Base-by-base conservation (phyloP, 2,113 vertebrate species). In the Catharus bicknelli region DNA sequence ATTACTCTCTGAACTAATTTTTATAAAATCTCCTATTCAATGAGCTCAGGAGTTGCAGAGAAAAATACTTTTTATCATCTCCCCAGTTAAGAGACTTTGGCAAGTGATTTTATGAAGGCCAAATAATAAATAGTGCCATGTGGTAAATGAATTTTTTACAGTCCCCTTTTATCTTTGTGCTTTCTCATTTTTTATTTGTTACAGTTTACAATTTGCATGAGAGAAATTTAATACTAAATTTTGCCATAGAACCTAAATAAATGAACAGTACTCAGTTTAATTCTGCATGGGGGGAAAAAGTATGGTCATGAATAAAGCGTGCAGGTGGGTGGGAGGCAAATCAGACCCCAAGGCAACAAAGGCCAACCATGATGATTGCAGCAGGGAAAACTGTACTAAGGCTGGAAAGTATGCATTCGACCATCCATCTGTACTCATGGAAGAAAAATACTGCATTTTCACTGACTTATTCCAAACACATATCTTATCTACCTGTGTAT, bases 61-160 rank as follows among this genome's bases (percentile, higher is more conserved):
- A 27, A 78, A 77, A 74, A 66, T 40, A 42, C 1, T 17, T 5
- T 20, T 64, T 23, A 69, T 88, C 10, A 58, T 67, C 38, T 84
- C 7, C 23, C 20, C 3, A 3, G 25, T n/a, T 84, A 10, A 0
- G 2, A n/a, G 32, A 38, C 8, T 66, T 74, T 7, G 3, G 38
- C 29, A 81, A 54, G 13, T 66, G 55, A 32, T 62, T 87, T 38
- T 66, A 40, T 62, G 25, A 75, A 17, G 10, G 13, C 12, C 5
- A 66, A 51, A 61, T 68, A 80, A 40, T 61, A 62, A 62, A 26
- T 36, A 54, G 6, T 48, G 16, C 25, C 25, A 54, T 22, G 27
- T 17, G 48, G 21, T 74, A 74, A 87, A 66, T 81, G 16, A 20
- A 3, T 53, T 70, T 69, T 57, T 75, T 85, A 30, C 15, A 36